Evolutionary conservation across 2,113 vertebrate species (phyloP), one percentile per base, ranked within the genome.

Genomic region (Redunca redunca): DNA sequence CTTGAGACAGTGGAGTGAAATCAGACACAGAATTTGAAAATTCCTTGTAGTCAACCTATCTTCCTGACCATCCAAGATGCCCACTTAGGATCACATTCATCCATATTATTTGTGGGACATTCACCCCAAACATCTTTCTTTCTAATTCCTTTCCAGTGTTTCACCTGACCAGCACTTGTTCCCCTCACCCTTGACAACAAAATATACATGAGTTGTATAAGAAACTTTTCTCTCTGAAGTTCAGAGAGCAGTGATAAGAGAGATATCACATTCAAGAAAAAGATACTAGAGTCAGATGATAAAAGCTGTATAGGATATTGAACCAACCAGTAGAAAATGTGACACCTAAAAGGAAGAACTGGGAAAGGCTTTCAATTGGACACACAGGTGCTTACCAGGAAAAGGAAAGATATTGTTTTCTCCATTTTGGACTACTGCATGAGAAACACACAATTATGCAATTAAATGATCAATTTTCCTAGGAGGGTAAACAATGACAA

Each of bases 391-490:
- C 26, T 60, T 33, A 90, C 2, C 58, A 83, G 84, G 57, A 94
- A 92, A 88, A 85, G 46, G 40, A 88, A 94, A 53, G 12, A 6
- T 46, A 33, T 33, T 8, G 11, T 3, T 62, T n/a, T 50, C 43
- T 90, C 40, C 53, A 48, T 92, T 92, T 86, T n/a, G 53, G 43
- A 46, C 6, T 36, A 78, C 6, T 92, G 88, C 57, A 74, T 40
- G 48, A 85, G 74, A 91, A 88, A 52, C 48, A 94, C n/a, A 64
- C 82, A 58, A 92, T 92, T 95, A 90, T 25, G 48, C 25, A 43
- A 97, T 96, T 98, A 97, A 96, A 33, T 92, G 26, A 91, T 95
- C 48, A 67, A 2, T 23, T 81, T 95, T 94, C 87, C 88, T 21
- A 88, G 4, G 4, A 40, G 62, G 60, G 53, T 92, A 97, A 95